Conservation (phyloP, 2,113 vertebrate genomes). For the Cariama cristata region DNA sequence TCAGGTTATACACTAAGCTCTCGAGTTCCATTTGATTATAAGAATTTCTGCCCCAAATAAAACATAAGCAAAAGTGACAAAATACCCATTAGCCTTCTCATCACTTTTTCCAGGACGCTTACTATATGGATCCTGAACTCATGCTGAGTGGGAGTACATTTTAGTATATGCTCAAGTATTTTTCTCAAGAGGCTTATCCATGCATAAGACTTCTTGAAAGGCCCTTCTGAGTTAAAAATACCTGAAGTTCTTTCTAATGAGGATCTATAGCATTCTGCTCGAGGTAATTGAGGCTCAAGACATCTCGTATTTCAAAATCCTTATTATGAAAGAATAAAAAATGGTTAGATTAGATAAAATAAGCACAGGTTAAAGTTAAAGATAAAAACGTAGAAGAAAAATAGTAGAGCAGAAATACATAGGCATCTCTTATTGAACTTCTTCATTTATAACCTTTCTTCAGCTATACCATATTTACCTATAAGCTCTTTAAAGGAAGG, state of each 20-base stretch:
- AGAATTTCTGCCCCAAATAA: neutral
- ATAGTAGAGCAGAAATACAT: neutral
- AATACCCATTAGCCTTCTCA: neutral
- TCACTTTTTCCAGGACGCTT: neutral
- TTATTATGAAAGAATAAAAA: neutral
- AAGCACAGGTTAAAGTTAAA: neutral
- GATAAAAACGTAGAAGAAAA: neutral
- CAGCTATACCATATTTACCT: neutral
- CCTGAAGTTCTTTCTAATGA: conserved; percentile 34
- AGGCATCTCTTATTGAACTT: neutral
- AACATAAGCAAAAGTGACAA: neutral
- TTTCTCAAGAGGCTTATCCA: conserved; percentile 25
- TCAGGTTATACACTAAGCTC: neutral
- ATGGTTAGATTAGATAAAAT: neutral
- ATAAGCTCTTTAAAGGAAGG: neutral
- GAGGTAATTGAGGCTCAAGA: neutral
- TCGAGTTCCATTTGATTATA: neutral
- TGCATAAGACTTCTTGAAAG: conserved; percentile 17
- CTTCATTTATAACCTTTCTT: neutral
- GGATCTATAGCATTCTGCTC: neutral
- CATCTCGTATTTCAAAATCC: neutral
- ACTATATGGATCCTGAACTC: neutral
- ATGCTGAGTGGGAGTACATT: neutral
- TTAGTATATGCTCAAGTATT: conserved; percentile 16
- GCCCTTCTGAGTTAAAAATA: conserved; percentile 59